phyloP scores from a whole-genome alignment of 2,888 invertebrate species.

The Zaprionus lineosus region DNA sequence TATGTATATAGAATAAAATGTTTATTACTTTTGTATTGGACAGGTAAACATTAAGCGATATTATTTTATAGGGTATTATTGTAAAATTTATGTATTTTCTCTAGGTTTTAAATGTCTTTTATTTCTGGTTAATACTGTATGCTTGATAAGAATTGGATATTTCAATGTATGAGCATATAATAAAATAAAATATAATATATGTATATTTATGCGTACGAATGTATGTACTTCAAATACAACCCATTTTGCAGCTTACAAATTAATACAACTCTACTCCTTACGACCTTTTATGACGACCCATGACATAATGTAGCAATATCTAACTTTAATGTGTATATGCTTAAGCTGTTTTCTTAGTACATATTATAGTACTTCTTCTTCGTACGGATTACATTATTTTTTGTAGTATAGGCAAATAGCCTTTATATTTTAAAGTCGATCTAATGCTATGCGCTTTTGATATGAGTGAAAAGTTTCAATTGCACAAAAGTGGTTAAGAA shows the following conservation, averaged over 20 bases:
- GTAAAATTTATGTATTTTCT: constrained; percentile 54
- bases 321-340: constrained; percentile 31
- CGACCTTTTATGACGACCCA: constrained; percentile 24
- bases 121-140: constrained; percentile 67
- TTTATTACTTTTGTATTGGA: constrained; percentile 35
- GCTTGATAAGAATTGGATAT: constrained; percentile 52
- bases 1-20: constrained; percentile 24
- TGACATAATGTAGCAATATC: constrained; percentile 38
- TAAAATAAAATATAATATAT: constrained; percentile 47
- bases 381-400: neutral
- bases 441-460: constrained; percentile 66
- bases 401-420: constrained; percentile 9
- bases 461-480: constrained; percentile 70
- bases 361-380: constrained; percentile 4
- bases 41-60: constrained; percentile 53
- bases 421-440: constrained; percentile 30
- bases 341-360: constrained; percentile 11
- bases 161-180: constrained; percentile 52
- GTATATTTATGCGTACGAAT: constrained; percentile 51
- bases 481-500: constrained; percentile 61
- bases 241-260: constrained; percentile 61
- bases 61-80: constrained; percentile 38
- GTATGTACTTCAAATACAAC: constrained; percentile 65
- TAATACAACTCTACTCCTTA: constrained; percentile 58
- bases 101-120: constrained; percentile 55